These are phyloP conservation scores for Stomatorhinus ivindoensis DNA, from an alignment of 2,113 vertebrate genomes.

Conservation along the genomic window DNA sequence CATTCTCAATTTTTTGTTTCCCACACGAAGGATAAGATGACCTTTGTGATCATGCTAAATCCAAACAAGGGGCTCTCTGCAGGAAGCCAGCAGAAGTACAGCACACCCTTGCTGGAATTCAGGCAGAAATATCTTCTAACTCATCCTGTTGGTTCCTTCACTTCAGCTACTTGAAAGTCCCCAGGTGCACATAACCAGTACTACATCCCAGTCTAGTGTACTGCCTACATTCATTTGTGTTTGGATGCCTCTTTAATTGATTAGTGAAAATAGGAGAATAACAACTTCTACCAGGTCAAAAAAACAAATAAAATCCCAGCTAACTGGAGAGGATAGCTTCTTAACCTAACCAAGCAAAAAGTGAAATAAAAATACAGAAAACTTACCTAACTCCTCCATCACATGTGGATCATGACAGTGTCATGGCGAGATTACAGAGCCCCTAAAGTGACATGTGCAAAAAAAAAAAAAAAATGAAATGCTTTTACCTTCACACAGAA, in stretches of 20 bases:
- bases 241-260: neutral
- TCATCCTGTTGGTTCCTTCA: neutral
- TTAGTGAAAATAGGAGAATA: neutral
- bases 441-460: too few relatives aligned
- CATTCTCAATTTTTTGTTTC: neutral
- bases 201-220: neutral
- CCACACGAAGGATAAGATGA: neutral
- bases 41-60: neutral
- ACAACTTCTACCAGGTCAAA: neutral
- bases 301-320: neutral
- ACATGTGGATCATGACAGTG: too few relatives aligned
- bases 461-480: too few relatives aligned
- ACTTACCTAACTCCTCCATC: neutral
- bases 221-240: neutral
- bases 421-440: too few relatives aligned
- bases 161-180: neutral
- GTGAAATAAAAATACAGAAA: neutral
- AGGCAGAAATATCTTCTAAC: neutral
- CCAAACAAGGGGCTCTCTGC: neutral
- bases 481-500: too few relatives aligned
- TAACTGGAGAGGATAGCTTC: neutral
- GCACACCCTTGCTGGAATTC: neutral
- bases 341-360: neutral
- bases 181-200: neutral
- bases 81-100: neutral